These are phyloP conservation scores for Symphodus melops DNA, from an alignment of 2,113 vertebrate species.

Conservation along the genomic window DNA sequence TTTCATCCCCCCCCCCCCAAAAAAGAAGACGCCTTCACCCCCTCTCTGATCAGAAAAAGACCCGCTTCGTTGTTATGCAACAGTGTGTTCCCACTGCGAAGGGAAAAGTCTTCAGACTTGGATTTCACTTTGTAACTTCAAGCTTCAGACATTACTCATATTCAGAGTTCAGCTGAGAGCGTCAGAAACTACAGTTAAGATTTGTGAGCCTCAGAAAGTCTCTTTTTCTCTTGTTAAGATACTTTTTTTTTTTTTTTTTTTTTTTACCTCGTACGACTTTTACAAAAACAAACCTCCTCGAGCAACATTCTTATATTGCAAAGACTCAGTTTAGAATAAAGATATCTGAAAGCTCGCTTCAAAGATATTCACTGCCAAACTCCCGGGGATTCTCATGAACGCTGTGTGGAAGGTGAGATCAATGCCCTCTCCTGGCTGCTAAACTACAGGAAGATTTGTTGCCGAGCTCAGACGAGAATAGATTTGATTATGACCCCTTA, in stretches of 20 bases:
- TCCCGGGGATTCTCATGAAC: background rate
- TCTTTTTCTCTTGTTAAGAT: background rate
- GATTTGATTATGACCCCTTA: slow-evolving; percentile 60
- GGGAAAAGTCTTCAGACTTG: background rate
- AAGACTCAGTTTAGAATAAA: background rate
- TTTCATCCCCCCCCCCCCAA: too few species aligned
- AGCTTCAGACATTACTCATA: background rate
- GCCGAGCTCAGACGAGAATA: slow-evolving; percentile 56
- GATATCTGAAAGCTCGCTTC: background rate
- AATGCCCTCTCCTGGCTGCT: slow-evolving; percentile 27
- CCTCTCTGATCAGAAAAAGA: background rate
- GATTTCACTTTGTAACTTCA: background rate
- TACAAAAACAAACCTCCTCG: too few species aligned
- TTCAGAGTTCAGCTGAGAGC: background rate
- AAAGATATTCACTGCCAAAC: background rate
- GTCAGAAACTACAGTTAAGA: background rate
- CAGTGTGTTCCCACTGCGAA: background rate
- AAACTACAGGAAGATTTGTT: slow-evolving; percentile 5
- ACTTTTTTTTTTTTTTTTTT: background rate
- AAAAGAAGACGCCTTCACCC: background rate
- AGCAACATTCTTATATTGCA: background rate
- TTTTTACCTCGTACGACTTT: too few species aligned
- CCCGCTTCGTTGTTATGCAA: background rate
- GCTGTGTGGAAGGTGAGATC: slow-evolving; percentile 14
- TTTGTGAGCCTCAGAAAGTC: background rate